phyloP scores from a whole-genome alignment of 1,140 invertebrate species.

The Cydia splendana region DNA sequence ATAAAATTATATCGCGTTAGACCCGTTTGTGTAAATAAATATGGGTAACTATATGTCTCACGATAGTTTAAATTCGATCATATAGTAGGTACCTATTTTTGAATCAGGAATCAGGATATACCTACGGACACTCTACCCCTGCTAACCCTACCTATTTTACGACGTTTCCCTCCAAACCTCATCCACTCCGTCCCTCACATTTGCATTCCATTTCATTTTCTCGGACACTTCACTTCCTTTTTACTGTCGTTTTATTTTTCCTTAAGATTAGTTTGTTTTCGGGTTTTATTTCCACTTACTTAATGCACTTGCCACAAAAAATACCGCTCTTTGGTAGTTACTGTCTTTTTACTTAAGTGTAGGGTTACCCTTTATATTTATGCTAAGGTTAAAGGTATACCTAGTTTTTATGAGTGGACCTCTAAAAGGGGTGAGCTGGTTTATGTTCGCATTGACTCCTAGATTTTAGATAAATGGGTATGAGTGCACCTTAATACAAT shows the following conservation, averaged over 20 bases:
- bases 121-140: background rate
- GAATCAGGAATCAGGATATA: too few relatives aligned
- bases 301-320: slow-evolving; percentile 2
- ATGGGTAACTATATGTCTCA: too few relatives aligned
- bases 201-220: slow-evolving; percentile 75
- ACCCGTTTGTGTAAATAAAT: too few relatives aligned
- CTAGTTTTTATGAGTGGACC: background rate
- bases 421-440: slow-evolving; percentile 6
- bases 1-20: too few relatives aligned
- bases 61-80: too few relatives aligned
- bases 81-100: too few relatives aligned
- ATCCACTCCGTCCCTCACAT: slow-evolving; percentile 44
- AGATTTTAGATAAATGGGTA: slow-evolving; percentile 10
- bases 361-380: background rate
- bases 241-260: slow-evolving; percentile 71
- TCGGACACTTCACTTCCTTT: slow-evolving; percentile 64
- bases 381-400: background rate
- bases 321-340: background rate
- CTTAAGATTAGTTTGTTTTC: slow-evolving; percentile 23
- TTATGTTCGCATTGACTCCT: background rate
- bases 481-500: background rate
- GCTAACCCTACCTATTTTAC: background rate
- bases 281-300: slow-evolving; percentile 25
- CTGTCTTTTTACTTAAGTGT: background rate
- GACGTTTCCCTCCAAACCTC: background rate